Evolutionary conservation across 2,113 vertebrate genomes (phyloP).

Genomic region (Myiozetetes cayanensis): DNA sequence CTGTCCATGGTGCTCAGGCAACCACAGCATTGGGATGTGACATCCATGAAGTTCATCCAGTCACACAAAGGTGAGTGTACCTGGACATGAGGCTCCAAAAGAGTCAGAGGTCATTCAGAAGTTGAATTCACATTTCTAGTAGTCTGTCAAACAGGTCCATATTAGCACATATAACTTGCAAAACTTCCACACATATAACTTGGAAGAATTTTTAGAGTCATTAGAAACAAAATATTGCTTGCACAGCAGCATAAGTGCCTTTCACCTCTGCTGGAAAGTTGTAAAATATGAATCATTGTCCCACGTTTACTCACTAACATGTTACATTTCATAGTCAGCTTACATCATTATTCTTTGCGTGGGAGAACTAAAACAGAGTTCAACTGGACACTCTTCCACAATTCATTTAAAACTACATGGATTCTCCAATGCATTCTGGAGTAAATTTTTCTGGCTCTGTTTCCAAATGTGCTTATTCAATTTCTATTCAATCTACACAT

Average conservation of each 20-base stretch:
- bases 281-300: not conserved
- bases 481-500: slow-evolving; percentile 1
- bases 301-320: not conserved
- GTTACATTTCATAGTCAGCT: not conserved
- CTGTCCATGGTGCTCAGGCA: slow-evolving; percentile 54
- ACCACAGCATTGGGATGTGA: accelerated
- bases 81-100: not conserved
- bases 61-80: not conserved
- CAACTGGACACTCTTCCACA: not conserved
- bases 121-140: not conserved
- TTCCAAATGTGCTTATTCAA: not conserved
- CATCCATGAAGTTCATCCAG: accelerated
- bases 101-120: not conserved
- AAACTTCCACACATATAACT: not conserved
- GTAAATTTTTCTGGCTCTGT: slow-evolving; percentile 2
- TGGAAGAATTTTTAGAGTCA: not conserved
- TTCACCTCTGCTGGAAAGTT: not conserved
- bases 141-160: not conserved
- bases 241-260: not conserved
- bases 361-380: slow-evolving; percentile 13
- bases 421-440: not conserved
- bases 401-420: not conserved
- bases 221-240: not conserved
- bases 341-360: not conserved
- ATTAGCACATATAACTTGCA: not conserved